Evolutionary conservation across 2,113 vertebrate species (phyloP), one percentile per base, ranked within the genome.

Genomic region (Narcine bancroftii): DNA sequence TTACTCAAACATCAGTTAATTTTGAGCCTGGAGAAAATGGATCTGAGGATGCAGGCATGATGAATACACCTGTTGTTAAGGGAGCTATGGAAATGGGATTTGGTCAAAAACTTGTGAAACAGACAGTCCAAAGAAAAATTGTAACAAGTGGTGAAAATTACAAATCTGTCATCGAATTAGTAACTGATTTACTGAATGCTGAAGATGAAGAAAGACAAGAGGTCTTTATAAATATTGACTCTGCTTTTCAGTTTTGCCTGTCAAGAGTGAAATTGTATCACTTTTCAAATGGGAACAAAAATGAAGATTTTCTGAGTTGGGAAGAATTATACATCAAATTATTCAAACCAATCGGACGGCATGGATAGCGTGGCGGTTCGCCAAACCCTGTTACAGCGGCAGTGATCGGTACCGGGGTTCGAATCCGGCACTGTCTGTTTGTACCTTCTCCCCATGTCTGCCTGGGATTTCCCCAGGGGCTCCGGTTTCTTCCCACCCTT

Each of bases 51-150:
- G 96, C 95, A 0, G 93, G 98, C 93, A 98, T 99, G 97, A 99
- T 99, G 98, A 99, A 98, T 93, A 98, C 97, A 0, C 97, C 97
- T 0, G 97, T 99, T 93, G 97, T 99, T 50, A 97, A 97, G 93
- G 96, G 98, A 1, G 98, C 97, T 4, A 95, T 99, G 94, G 98
- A 99, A 94, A 99, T 99, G 98, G 99, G 99, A 73, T 99, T 99
- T 93, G 97, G 96, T 2, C 97, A 98, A 92, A 96, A 93, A 92
- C 94, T 99, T 0, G 96, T 99, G 75, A 98, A 97, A 92, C 98
- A 98, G 94, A 99, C 97, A 0, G 96, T 99, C 92, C 98, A 98
- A 93, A 98, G 97, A 95, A 98, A 98, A 95, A 99, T 99, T 92
- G 95, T 99, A 87, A 96, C 96, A 77, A 97, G 96, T 29, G 98